phyloP scores from a whole-genome alignment of 2,797 vertebrate species.

The Hydrophis major region DNA sequence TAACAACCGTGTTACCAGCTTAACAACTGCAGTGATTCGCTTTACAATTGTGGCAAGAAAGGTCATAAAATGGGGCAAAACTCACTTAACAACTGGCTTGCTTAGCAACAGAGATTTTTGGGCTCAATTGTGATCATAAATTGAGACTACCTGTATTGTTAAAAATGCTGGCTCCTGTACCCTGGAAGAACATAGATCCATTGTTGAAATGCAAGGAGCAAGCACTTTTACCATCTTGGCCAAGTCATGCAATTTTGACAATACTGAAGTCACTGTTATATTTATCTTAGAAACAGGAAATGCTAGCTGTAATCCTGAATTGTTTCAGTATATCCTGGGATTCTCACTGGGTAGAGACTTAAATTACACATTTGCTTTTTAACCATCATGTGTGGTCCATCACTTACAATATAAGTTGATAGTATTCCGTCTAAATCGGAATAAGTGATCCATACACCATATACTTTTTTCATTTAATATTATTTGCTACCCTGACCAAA shows the following conservation, averaged over 20 bases:
- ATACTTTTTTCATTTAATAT: background rate
- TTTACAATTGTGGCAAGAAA: too few species aligned
- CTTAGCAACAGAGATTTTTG: too few species aligned
- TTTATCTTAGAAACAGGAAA: background rate
- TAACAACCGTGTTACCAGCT: too few species aligned
- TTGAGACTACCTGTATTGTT: background rate
- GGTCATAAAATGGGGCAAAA: too few species aligned
- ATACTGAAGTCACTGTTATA: background rate
- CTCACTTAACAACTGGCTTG: too few species aligned
- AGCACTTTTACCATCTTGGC: background rate
- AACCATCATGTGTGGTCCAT: background rate
- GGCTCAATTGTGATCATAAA: too few species aligned
- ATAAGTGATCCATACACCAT: background rate
- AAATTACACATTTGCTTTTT: background rate
- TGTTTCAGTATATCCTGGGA: background rate
- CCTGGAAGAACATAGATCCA: background rate
- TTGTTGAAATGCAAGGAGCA: background rate
- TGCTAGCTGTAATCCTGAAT: background rate
- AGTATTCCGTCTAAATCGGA: background rate
- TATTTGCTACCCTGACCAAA: background rate
- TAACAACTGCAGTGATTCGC: too few species aligned
- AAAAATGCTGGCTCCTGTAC: background rate
- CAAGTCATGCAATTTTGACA: background rate
- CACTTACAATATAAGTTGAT: background rate
- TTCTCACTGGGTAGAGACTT: background rate